Conservation (phyloP, 1,140 invertebrate species). For the Ceratina australensis region DNA sequence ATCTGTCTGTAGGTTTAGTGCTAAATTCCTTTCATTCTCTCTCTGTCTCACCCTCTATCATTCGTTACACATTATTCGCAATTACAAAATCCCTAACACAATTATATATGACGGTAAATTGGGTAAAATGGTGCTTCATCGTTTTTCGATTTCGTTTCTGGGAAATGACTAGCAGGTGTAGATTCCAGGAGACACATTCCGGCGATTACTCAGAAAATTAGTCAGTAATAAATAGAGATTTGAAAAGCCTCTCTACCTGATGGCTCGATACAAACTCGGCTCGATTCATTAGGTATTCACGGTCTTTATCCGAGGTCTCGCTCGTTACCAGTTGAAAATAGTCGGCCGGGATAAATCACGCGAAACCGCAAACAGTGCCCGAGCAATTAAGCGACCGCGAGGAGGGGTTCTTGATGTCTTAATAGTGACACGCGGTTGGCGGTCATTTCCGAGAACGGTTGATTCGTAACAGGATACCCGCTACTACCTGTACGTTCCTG, state of each 20-base stretch:
- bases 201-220: conserved; percentile 58
- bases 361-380: conserved; percentile 32
- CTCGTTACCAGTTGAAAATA: conserved; percentile 49
- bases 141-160: no score
- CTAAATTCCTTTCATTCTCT: no score
- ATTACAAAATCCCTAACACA: no score
- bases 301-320: conserved; percentile 41
- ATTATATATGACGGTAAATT: no score
- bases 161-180: no score
- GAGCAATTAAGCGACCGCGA: conserved; percentile 28
- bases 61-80: no score
- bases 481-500: neutral
- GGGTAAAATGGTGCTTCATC: no score
- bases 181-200: conserved; percentile 30
- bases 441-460: neutral
- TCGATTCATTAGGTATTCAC: conserved; percentile 62
- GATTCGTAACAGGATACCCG: conserved; percentile 25
- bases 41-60: no score
- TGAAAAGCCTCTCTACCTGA: conserved; percentile 54
- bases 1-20: no score
- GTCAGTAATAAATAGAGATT: conserved; percentile 60
- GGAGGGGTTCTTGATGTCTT: conserved; percentile 12
- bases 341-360: conserved; percentile 49
- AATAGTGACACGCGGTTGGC: conserved; percentile 8
- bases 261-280: conserved; percentile 56